These are phyloP conservation scores for Stercorarius parasiticus DNA, from an alignment of 2,113 vertebrate genomes.

Conservation along the genomic window DNA sequence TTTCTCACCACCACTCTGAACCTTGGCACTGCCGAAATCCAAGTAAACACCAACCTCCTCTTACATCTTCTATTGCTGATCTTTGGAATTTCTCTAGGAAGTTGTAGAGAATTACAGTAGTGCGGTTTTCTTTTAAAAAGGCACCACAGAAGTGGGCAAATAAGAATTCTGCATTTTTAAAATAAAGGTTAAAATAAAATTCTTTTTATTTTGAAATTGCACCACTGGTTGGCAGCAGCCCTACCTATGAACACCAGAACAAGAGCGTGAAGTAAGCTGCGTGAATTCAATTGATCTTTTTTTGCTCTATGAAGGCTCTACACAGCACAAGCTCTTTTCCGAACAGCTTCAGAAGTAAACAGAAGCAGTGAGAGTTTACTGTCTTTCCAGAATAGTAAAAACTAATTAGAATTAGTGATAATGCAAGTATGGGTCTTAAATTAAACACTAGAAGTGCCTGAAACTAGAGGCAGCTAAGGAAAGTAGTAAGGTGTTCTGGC, in stretches of 20 bases:
- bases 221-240: not conserved
- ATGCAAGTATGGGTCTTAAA: not conserved
- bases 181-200: not conserved
- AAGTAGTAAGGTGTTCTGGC: not conserved
- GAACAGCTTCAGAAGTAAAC: not conserved
- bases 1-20: not conserved
- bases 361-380: not conserved
- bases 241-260: fast-evolving
- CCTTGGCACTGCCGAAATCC: not conserved
- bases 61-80: not conserved
- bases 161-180: not conserved
- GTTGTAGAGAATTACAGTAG: not conserved
- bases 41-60: not conserved
- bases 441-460: not conserved
- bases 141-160: not conserved
- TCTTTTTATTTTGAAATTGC: not conserved
- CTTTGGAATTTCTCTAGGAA: not conserved
- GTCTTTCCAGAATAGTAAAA: not conserved
- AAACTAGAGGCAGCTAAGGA: not conserved
- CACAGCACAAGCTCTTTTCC: not conserved
- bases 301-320: not conserved
- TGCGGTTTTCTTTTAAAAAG: not conserved
- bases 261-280: not conserved
- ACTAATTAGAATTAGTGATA: not conserved
- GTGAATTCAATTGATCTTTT: not conserved